phyloP scores from a whole-genome alignment of 2,888 invertebrate genomes.

The Ochropleura plecta region DNA sequence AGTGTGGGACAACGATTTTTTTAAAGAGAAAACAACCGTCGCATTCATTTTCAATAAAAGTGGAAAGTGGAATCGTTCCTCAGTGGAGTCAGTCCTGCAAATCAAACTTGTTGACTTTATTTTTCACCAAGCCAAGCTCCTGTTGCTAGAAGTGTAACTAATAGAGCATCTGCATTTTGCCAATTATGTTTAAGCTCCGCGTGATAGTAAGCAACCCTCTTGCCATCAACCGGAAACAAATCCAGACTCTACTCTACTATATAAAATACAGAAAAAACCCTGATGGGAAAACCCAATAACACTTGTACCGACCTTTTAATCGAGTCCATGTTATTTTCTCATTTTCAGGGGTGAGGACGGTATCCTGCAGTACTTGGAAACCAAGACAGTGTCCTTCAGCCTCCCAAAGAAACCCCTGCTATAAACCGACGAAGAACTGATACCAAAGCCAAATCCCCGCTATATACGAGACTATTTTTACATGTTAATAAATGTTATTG shows the following conservation, averaged over 20 bases:
- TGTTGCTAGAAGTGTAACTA: too few relatives aligned
- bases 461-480: slow-evolving; percentile 38
- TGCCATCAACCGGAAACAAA: too few relatives aligned
- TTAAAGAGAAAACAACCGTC: too few relatives aligned
- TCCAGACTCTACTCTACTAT: too few relatives aligned
- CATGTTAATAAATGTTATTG: slow-evolving; percentile 31
- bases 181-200: too few relatives aligned
- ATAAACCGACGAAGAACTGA: slow-evolving; percentile 66
- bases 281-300: too few relatives aligned
- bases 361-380: slow-evolving; percentile 94
- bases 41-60: not conserved
- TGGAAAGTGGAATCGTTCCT: not conserved
- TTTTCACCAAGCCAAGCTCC: not conserved
- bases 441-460: slow-evolving; percentile 10
- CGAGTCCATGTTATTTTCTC: not conserved
- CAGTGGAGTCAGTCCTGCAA: too few relatives aligned
- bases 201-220: too few relatives aligned
- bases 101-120: not conserved
- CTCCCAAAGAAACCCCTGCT: slow-evolving; percentile 88
- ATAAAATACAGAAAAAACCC: too few relatives aligned
- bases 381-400: slow-evolving; percentile 94
- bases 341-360: slow-evolving; percentile 94
- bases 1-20: too few relatives aligned
- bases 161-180: too few relatives aligned
- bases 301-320: too few relatives aligned